A percentile compares a stretch with the other conserved stretches of the same genome.
phyloP scores from a whole-genome alignment of 1,140 invertebrate genomes.

The Papilio xuthus region DNA sequence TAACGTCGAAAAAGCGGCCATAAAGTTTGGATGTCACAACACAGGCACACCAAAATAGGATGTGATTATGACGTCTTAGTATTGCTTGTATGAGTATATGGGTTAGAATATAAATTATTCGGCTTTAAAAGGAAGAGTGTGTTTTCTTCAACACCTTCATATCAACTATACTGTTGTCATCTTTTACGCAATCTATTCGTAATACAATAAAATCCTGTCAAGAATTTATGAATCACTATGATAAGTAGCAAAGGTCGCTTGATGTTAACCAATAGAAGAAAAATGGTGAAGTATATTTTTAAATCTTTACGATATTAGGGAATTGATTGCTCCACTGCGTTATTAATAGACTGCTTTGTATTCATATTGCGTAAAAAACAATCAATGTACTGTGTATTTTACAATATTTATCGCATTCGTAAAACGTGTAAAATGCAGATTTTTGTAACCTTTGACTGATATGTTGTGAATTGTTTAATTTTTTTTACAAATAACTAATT shows the following conservation, averaged over 20 bases:
- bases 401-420: background rate
- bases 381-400: background rate
- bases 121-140: too few relatives aligned
- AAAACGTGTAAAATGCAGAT: background rate
- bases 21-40: too few relatives aligned
- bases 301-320: background rate
- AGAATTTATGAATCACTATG: background rate
- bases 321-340: background rate
- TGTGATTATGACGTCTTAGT: too few relatives aligned
- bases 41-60: too few relatives aligned
- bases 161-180: too few relatives aligned
- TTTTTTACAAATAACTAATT: background rate
- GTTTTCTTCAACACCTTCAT: too few relatives aligned
- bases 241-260: background rate
- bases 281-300: background rate
- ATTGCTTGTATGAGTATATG: too few relatives aligned
- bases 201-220: background rate
- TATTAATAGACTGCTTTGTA: background rate
- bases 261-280: background rate
- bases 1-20: too few relatives aligned
- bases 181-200: too few relatives aligned
- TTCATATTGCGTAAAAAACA: background rate
- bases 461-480: background rate
- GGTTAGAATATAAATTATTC: too few relatives aligned
- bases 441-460: slow-evolving; percentile 3